Evolutionary conservation across 2,888 invertebrate species (phyloP).

Genomic region (Noctua janthe): DNA sequence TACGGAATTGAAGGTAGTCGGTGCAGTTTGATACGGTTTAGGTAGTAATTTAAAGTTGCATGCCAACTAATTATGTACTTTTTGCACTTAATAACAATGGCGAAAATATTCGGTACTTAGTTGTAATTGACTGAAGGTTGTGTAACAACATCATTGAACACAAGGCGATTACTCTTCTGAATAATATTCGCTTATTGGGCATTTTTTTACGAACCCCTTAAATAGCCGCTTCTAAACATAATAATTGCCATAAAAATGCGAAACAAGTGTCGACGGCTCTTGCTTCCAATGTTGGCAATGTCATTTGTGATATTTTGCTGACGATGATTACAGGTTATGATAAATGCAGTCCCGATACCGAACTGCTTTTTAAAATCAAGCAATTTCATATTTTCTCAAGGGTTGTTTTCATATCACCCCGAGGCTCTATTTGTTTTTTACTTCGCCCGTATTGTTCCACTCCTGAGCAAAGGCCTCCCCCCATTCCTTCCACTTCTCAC

Average conservation of each 20-base stretch:
- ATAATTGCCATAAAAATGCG: background rate
- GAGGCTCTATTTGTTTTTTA: constrained; percentile 1
- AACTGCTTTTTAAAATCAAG: background rate
- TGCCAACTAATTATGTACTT: constrained; percentile 56
- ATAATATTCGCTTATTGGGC: background rate
- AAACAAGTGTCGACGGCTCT: background rate
- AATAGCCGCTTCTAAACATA: background rate
- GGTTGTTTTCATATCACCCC: background rate
- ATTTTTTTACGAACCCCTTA: background rate
- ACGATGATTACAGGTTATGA: background rate
- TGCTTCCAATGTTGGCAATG: background rate
- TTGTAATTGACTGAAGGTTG: constrained; percentile 52
- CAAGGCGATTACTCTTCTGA: constrained; percentile 15
- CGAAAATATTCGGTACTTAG: constrained; percentile 31
- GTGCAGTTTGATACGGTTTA: constrained; percentile 54
- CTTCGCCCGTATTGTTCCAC: too few relatives aligned
- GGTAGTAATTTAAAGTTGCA: constrained; percentile 53
- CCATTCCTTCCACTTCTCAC: too few relatives aligned
- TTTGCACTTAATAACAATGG: constrained; percentile 47
- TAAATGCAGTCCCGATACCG: too few relatives aligned
- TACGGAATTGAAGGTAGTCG: constrained; percentile 62
- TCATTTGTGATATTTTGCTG: background rate
- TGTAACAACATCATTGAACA: constrained; percentile 7
- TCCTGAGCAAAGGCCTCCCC: too few relatives aligned
- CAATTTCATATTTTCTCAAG: background rate